Evolutionary conservation across 2,888 invertebrate species (phyloP), one percentile per base, ranked within the genome.

Genomic region (Trisateles emortualis): DNA sequence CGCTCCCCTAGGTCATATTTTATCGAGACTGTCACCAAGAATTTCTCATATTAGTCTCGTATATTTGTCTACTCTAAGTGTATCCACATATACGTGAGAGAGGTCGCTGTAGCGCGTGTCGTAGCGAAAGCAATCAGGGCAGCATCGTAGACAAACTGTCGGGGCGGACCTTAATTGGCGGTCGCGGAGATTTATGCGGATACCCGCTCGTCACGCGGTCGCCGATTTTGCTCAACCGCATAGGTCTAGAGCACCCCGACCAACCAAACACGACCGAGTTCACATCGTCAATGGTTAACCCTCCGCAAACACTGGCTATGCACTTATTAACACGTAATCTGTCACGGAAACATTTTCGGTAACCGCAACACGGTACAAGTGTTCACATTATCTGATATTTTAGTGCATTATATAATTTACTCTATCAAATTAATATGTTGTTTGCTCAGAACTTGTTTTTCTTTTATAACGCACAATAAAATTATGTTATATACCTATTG

Each of bases 121-220:
- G 78, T 71, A 59, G 79, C 75, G 90, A 90, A 91, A 93, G 93
- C 94, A 94, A 94, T 93, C 92, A 93, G 88, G 90, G 87, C 86
- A 86, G 84, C 86, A 84, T 84, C 84, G 90, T 88, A 91, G 90
- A 92, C 92, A 92, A 92, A 92, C 90, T 92, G 92, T 91, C 91
- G 91, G 86, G 87, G 87, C 76, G 85, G 82, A 73, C 88, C 90
- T 88, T 93, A 92, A 92, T 93, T 93, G 92, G 92, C 90, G 92
- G 92, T 90, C 88, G 84, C 76, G 60, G 86, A 92, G 92, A 92
- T 93, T 92, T 92, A 93, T 92, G 90, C 90, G 88, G 86, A 78
- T 84, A 80, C 84, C 83, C 84, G 85, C 80, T 85, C 90, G 86
- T 88, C 88, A 87, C 83, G 79, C 79, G 83, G 81, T 68, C 80